A percentile compares a stretch with the other conserved stretches of the same genome.
phyloP scores from a whole-genome alignment of 2,113 vertebrate genomes.

The Apodemus sylvaticus region DNA sequence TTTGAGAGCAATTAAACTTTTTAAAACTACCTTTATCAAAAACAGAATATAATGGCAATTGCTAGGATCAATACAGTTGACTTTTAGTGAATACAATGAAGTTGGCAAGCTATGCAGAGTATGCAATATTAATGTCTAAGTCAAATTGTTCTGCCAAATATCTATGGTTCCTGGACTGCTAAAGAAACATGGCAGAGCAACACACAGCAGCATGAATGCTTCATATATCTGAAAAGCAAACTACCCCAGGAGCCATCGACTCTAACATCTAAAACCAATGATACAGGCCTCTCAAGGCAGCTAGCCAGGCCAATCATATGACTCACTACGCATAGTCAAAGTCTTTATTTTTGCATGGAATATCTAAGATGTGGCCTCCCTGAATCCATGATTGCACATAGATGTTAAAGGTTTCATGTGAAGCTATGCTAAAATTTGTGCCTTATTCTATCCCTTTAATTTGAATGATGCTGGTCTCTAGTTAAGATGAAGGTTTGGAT shows the following conservation, averaged over 20 bases:
- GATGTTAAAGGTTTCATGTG: neutral
- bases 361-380: neutral
- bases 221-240: neutral
- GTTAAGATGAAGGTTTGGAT: neutral
- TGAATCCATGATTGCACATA: neutral
- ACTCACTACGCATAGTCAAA: neutral
- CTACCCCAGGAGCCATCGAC: neutral
- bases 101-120: neutral
- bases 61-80: neutral
- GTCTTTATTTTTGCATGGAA: neutral
- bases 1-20: neutral
- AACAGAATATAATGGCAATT: neutral
- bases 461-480: neutral
- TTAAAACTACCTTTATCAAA: neutral
- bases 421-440: neutral
- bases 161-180: neutral
- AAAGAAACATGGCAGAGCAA: neutral
- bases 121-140: neutral
- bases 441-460: neutral
- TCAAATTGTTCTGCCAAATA: neutral
- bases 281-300: neutral
- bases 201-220: neutral
- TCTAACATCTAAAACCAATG: neutral
- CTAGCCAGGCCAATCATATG: neutral
- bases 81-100: neutral